Percentiles rank a stretch among this genome's conserved stretches.
Conservation (phyloP, 2,888 invertebrate species). For the Cataglyphis rosenhaueri region DNA sequence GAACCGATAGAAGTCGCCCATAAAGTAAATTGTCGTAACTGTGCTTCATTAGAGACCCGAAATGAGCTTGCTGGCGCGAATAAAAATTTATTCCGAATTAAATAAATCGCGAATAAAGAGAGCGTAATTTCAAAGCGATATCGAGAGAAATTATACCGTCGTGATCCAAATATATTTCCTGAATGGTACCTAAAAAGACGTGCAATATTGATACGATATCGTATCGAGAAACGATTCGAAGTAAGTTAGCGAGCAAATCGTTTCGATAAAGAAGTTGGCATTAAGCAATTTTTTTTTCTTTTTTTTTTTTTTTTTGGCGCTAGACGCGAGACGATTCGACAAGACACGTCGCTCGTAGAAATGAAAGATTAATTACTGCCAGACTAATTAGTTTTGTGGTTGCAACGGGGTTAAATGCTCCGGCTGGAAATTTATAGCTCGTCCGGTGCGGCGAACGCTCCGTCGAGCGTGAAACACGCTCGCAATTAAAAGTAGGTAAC, state of each 20-base stretch:
- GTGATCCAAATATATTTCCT: background rate
- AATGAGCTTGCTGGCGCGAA: constrained; percentile 35
- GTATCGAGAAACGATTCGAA: background rate
- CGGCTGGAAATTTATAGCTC: constrained; percentile 46
- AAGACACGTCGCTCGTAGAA: constrained; percentile 16
- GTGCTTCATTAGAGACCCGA: background rate
- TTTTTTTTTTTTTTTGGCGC: background rate
- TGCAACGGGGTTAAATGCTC: constrained; percentile 28
- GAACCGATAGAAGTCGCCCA: constrained; percentile 24
- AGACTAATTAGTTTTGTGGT: constrained; percentile 53
- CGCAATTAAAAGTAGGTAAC: constrained; percentile 55
- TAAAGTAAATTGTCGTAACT: background rate
- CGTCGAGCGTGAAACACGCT: constrained; percentile 54
- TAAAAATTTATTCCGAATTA: background rate
- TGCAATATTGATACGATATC: background rate
- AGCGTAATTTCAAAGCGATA: background rate
- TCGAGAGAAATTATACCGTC: background rate
- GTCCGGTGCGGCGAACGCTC: constrained; percentile 40
- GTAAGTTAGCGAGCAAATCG: background rate
- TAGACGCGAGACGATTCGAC: constrained; percentile 30
- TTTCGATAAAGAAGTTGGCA: background rate
- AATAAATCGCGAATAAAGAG: background rate
- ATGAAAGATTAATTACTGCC: constrained; percentile 54
- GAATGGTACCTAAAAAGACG: constrained; percentile 1
- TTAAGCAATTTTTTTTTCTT: background rate